Evolutionary conservation across 1,140 invertebrate species (phyloP), one percentile per base, ranked within the genome.

Genomic region (Dreissena polymorpha): DNA sequence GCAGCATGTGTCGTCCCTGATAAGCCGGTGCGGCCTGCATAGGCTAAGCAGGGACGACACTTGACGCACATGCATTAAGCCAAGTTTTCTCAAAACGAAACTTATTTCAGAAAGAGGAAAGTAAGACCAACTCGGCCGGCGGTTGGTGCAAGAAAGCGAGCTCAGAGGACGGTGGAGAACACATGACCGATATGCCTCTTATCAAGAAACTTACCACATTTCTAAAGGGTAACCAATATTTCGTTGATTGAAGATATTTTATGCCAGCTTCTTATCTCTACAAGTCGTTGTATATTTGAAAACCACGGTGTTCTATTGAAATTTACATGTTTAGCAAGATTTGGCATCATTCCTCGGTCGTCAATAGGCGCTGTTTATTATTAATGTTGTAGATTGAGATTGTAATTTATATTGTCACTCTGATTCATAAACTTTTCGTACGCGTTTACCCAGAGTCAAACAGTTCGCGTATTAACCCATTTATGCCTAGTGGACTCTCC

Each of bases 131-230:
- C 53, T 16, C 64, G 7, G 76, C 75, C 16, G 83, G 83, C 10
- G 83, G 86, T 13, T 85, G 83, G 86, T 87, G 86, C 71, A 25
- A 50, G 18, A 18, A 55, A 10, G 49, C 75, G 10, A 85, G 83
- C 50, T 68, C 13, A 13, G 69, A 85, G 68, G 70, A 82, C 51
- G 78, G 82, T 21, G 79, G 71, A 2, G 18, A 71, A 27, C 85
- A 86, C 51, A 69, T 81, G 67, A 81, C 76, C 8, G 85, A 86
- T 55, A 70, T 69, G 71, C 18, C 57, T 29, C 76, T 88, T 7
- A 69, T 82, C 2, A 81, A 71, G 57, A 83, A 39, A 10, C 25
- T 88, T 7, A 69, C 83, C 14, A 49, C 29, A 23, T 86, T 88
- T 55, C 49, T 88, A 10, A 82, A 74, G n/a, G 63, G 23, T 21